Conservation (phyloP, 2,888 invertebrate genomes). For the Achlya flavicornis region DNA sequence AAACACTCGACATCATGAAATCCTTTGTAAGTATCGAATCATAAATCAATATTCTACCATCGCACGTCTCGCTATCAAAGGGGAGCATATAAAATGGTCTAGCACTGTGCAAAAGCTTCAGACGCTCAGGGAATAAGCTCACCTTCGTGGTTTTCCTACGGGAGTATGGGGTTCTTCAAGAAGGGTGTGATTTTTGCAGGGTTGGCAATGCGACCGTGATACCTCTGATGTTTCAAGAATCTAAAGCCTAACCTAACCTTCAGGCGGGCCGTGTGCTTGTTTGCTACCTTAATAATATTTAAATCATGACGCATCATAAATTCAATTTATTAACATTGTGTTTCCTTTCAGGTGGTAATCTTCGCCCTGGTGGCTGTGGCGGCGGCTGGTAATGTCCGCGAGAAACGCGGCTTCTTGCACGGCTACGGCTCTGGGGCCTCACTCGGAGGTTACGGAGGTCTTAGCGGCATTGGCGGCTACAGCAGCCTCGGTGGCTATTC, state of each 20-base stretch:
- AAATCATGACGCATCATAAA: neutral
- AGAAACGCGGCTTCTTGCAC: conserved; percentile 38
- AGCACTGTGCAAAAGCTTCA: no score
- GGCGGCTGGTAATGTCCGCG: conserved; percentile 31
- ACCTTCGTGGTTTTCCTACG: no score
- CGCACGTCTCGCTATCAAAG: neutral
- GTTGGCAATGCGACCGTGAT: no score
- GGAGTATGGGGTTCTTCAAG: no score
- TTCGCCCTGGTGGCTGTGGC: conserved; percentile 36
- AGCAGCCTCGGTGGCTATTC: conserved; percentile 9
- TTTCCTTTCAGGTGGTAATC: conserved; percentile 29
- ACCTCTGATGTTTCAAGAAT: no score
- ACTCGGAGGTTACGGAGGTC: conserved; percentile 16
- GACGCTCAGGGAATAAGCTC: no score
- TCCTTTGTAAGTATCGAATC: neutral
- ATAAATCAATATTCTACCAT: neutral
- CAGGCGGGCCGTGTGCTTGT: no score
- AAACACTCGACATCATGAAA: neutral
- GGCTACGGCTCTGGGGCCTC: conserved; percentile 18
- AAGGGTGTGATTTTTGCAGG: no score
- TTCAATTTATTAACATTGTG: neutral
- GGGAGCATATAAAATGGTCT: no score
- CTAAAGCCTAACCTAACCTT: no score
- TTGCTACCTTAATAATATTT: no score
- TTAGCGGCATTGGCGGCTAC: neutral